Base-by-base conservation (phyloP, 2,888 invertebrate species). In the Ryuthela nishihirai region DNA sequence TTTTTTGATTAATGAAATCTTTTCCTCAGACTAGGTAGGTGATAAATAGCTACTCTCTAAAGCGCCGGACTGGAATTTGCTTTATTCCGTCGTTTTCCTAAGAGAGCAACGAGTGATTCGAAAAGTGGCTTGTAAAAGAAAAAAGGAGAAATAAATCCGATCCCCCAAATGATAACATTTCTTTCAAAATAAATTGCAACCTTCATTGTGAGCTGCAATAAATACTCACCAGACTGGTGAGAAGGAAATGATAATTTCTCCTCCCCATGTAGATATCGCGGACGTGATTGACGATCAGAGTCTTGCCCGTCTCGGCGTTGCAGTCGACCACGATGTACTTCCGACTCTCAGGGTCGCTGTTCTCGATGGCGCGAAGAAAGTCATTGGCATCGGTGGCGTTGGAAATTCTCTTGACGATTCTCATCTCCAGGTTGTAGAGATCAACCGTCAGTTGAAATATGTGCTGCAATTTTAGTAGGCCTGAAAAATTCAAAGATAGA, bases 191-290 rank as follows among this genome's bases (percentile, higher is more conserved):
- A n/a, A n/a, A n/a, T n/a, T n/a, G n/a, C n/a, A n/a, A n/a, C n/a
- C n/a, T n/a, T n/a, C n/a, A n/a, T n/a, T n/a, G n/a, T n/a, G n/a
- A n/a, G n/a, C n/a, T 4, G 17, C 10, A 15, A 40, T 40, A 40
- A 40, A 20, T 5, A 47, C 58, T 58, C 38, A 63, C 63, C 81
- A 93, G 77, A 69, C 91, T 92, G 69, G 90, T 90, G 54, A 93
- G 82, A 69, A 93, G 82, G 76, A 92, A 93, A 76, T 93, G 93
- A 76, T 91, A 93, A 65, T 91, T 93, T 70, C 92, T 79, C 69
- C 89, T 83, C 52, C 92, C 92, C 68, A 93, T 78, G 67, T 87
- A 83, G 63, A 92, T 83, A 74, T 90, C 89, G 64, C 88, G 81
- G 20, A 93, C 92, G 77, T 93, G 93, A 67, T 85, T 85, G 56